Evolutionary conservation across 2,113 vertebrate genomes (phyloP).

Genomic region (Capricornis sumatraensis): DNA sequence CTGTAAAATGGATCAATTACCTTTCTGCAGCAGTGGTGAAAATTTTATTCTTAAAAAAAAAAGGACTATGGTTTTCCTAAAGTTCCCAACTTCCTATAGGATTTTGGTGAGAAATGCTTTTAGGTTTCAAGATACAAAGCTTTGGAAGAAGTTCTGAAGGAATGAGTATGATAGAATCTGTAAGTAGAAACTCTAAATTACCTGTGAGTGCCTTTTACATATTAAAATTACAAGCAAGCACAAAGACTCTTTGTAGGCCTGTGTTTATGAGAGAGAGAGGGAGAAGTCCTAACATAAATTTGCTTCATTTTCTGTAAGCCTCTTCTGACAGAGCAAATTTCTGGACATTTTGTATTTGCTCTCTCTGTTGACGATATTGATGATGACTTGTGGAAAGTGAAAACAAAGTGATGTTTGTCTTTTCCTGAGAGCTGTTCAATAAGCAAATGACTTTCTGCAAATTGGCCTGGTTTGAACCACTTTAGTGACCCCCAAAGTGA

Average conservation of each 20-base stretch:
- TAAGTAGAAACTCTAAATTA: background rate
- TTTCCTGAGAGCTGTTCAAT: slow-evolving; percentile 37
- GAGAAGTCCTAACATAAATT: background rate
- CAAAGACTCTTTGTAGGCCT: background rate
- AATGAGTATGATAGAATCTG: background rate
- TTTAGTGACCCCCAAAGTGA: background rate
- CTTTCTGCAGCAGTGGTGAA: background rate
- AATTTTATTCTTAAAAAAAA: background rate
- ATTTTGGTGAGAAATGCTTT: background rate
- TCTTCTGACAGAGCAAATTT: background rate
- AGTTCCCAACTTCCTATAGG: background rate
- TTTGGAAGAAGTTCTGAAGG: background rate
- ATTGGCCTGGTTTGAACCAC: background rate
- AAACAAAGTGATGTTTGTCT: slow-evolving; percentile 28
- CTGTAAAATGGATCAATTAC: background rate
- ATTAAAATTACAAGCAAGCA: background rate
- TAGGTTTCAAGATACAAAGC: slow-evolving; percentile 1
- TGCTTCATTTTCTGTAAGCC: background rate
- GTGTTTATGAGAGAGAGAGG: background rate
- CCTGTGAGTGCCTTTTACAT: background rate
- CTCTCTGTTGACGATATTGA: background rate
- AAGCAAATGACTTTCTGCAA: slow-evolving; percentile 16
- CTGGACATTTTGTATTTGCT: background rate
- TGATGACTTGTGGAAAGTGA: background rate
- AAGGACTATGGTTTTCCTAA: background rate